Evolutionary conservation across 1,140 invertebrate genomes (phyloP).

Genomic region (Drosophila willistoni): DNA sequence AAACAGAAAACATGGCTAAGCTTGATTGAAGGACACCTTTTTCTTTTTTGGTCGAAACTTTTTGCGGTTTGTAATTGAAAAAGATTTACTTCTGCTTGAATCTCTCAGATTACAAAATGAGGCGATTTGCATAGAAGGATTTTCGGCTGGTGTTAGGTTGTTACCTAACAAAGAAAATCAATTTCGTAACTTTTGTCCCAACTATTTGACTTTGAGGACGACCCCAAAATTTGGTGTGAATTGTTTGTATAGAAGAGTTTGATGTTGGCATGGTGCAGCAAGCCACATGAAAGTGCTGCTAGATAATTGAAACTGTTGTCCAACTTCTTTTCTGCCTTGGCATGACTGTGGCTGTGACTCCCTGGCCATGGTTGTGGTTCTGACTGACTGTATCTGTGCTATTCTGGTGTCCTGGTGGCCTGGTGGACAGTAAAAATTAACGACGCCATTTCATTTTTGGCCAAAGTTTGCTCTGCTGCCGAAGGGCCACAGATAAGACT

Average conservation of each 20-base stretch:
- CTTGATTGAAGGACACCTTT: constrained; percentile 33
- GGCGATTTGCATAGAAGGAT: constrained; percentile 24
- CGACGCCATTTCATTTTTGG: constrained; percentile 62
- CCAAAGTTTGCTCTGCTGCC: constrained; percentile 62
- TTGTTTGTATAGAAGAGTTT: constrained; percentile 33
- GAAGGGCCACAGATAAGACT: constrained; percentile 56
- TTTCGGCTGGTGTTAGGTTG: constrained; percentile 25
- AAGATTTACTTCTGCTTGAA: constrained; percentile 8
- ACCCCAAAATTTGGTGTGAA: constrained; percentile 44
- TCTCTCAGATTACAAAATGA: constrained; percentile 33
- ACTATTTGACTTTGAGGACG: constrained; percentile 46
- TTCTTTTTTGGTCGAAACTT: not conserved
- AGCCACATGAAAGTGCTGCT: constrained; percentile 70
- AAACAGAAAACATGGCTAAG: constrained; percentile 38
- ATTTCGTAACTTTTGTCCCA: constrained; percentile 53
- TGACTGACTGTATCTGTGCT: not conserved
- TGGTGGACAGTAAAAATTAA: constrained; percentile 71
- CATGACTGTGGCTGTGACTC: constrained; percentile 14
- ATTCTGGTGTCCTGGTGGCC: not conserved
- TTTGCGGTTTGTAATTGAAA: constrained; percentile 5
- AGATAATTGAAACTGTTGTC: constrained; percentile 73
- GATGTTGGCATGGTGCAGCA: constrained; percentile 12
- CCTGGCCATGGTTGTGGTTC: constrained; percentile 11
- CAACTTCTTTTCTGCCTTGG: constrained; percentile 35
- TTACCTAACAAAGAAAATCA: constrained; percentile 56